Percentiles rank a stretch among this genome's conserved stretches.
phyloP scores from a whole-genome alignment of 2,797 vertebrate species.

The Ibycter americanus region DNA sequence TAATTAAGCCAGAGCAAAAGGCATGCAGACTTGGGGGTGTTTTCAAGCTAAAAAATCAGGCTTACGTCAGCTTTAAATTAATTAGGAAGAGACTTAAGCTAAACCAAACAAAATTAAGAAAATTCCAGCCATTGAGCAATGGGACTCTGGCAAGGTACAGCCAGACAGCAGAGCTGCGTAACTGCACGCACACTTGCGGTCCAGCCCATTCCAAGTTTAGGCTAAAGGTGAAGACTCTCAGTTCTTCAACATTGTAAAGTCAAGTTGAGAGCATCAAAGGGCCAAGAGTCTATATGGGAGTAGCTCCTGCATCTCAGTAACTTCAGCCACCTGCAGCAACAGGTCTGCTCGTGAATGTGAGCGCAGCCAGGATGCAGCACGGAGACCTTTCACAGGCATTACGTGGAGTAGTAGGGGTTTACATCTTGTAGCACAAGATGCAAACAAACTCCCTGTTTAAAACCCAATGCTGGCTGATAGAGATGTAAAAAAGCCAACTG shows the following conservation, averaged over 20 bases:
- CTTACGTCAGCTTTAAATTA: neutral
- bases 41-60: neutral
- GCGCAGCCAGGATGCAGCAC: neutral
- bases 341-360: neutral
- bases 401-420: neutral
- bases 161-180: neutral
- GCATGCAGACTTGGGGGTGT: neutral
- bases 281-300: neutral
- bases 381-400: neutral
- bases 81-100: neutral
- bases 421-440: neutral
- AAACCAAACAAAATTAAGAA: neutral
- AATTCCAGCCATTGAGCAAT: rapidly evolving
- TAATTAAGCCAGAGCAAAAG: neutral
- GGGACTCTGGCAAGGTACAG: rapidly evolving
- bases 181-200: rapidly evolving
- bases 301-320: neutral
- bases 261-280: too few species aligned
- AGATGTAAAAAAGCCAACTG: neutral
- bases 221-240: neutral
- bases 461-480: neutral
- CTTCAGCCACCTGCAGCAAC: neutral
- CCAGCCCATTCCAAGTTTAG: neutral
- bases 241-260: too few species aligned
- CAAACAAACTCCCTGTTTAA: neutral